Evolutionary conservation across 1,140 invertebrate species (phyloP).

Genomic region (Bradynema listronoti): DNA sequence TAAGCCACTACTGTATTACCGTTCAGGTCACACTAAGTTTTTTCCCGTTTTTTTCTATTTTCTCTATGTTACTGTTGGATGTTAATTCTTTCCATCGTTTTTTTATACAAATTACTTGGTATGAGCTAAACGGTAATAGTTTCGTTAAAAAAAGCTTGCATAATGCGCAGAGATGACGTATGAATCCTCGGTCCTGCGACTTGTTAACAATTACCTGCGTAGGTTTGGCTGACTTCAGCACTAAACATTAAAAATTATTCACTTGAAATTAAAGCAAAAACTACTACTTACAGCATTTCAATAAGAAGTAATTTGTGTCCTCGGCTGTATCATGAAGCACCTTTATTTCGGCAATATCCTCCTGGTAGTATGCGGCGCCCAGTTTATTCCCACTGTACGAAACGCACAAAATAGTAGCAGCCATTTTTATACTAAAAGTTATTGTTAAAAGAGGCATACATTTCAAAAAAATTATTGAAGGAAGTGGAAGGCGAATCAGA

Average conservation of each 20-base stretch:
- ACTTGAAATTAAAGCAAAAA: conserved; percentile 23
- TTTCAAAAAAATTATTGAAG: too few relatives aligned
- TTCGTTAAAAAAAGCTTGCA: too few relatives aligned
- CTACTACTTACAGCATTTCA: conserved; percentile 11
- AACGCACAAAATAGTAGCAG: conserved; percentile 10
- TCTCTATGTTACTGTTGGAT: too few relatives aligned
- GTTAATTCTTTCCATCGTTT: too few relatives aligned
- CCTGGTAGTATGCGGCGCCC: conserved; percentile 24
- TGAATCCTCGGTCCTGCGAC: conserved; percentile 19
- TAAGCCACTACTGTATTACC: too few relatives aligned
- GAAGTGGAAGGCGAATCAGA: too few relatives aligned
- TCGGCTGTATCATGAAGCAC: conserved; percentile 18
- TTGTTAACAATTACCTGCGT: conserved; percentile 17
- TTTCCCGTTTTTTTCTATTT: too few relatives aligned
- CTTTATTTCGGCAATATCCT: conserved; percentile 13
- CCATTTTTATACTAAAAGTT: not conserved
- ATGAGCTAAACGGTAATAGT: too few relatives aligned
- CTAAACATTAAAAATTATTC: conserved; percentile 3
- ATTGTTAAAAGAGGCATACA: too few relatives aligned
- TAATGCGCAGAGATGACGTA: too few relatives aligned
- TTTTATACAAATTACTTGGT: too few relatives aligned
- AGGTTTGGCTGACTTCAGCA: conserved; percentile 15
- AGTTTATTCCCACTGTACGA: conserved; percentile 20
- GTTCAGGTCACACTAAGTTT: too few relatives aligned
- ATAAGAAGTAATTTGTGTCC: conserved; percentile 19